Evolutionary conservation across 2,113 vertebrate genomes (phyloP).

Genomic region (Rhinichthys klamathensis): DNA sequence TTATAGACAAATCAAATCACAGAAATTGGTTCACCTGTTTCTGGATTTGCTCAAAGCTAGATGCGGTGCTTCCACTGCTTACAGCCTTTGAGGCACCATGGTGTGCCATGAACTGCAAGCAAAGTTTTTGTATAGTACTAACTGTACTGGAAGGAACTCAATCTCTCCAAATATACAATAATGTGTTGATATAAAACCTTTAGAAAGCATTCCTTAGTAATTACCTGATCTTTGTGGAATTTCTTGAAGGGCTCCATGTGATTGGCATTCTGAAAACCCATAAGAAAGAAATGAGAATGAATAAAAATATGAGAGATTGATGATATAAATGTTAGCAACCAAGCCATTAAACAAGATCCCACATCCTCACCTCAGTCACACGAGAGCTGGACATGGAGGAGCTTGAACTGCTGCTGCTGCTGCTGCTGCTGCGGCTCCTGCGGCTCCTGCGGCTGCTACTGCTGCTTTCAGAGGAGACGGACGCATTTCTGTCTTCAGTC

Average conservation of each 20-base stretch:
- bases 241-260: constrained; percentile 25
- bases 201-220: background rate
- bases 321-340: background rate
- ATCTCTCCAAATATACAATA: background rate
- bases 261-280: background rate
- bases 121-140: background rate
- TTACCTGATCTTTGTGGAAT: constrained; percentile 52
- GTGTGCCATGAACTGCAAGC: background rate
- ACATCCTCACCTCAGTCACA: constrained; percentile 52
- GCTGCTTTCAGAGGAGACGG: too few species aligned
- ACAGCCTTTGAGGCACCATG: constrained; percentile 6
- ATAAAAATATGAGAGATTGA: background rate
- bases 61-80: constrained; percentile 41
- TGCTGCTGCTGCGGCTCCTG: too few species aligned
- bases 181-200: background rate
- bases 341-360: background rate
- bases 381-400: constrained; percentile 54
- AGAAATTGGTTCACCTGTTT: constrained; percentile 43
- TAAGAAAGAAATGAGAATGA: background rate
- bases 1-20: background rate
- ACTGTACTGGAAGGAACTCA: background rate
- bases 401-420: constrained; percentile 45
- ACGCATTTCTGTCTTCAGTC: too few species aligned
- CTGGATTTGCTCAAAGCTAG: constrained; percentile 55
- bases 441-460: too few species aligned